Conservation (phyloP, 2,888 invertebrate genomes). For the Eledone cirrhosa region DNA sequence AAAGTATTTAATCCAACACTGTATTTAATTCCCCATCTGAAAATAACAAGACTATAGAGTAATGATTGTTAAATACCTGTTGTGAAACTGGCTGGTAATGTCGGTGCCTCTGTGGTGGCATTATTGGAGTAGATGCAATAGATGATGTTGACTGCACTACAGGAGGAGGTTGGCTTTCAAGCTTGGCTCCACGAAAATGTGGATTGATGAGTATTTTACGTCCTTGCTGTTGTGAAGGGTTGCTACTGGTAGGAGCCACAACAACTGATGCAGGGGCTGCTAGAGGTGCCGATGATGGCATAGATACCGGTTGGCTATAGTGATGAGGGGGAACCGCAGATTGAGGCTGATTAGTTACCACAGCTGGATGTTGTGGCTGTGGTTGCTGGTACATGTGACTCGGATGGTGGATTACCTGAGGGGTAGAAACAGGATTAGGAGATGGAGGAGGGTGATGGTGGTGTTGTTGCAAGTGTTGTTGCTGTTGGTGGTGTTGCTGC, state of each 20-base stretch:
- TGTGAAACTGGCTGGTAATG: conserved; percentile 19
- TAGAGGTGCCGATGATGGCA: not conserved
- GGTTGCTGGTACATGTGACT: conserved; percentile 19
- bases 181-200: conserved; percentile 24
- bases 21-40: too few relatives aligned
- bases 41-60: too few relatives aligned
- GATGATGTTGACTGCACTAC: not conserved
- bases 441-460: conserved; percentile 17
- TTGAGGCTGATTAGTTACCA: not conserved
- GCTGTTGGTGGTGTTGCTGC: conserved; percentile 5
- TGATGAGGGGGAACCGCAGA: conserved; percentile 8
- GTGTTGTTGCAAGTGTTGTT: conserved; percentile 19
- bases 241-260: not conserved
- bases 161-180: conserved; percentile 12
- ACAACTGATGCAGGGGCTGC: not conserved
- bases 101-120: conserved; percentile 4
- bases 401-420: not conserved
- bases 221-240: conserved; percentile 6
- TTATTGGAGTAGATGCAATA: conserved; percentile 15
- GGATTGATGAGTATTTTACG: conserved; percentile 32
- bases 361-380: not conserved
- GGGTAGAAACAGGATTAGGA: not conserved
- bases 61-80: not conserved
- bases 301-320: not conserved
- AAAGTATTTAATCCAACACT: too few relatives aligned